Percentiles rank a stretch among this genome's conserved stretches.
These are phyloP conservation scores for Etheostoma nigrum DNA, from an alignment of 2,797 vertebrate species.

Conservation along the genomic window DNA sequence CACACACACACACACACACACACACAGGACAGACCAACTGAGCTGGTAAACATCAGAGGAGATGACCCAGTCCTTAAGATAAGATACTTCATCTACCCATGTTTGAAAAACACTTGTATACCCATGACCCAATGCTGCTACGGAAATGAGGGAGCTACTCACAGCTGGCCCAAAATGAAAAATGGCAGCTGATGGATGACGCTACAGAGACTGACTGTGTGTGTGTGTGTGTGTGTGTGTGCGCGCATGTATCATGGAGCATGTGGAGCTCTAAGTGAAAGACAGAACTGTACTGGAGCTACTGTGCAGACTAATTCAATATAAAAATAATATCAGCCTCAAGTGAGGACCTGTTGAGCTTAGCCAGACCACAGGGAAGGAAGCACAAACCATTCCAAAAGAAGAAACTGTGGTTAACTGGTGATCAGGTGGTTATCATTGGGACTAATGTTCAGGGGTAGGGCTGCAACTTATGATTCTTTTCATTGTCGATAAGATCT, in stretches of 20 bases:
- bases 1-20: too few relatives aligned
- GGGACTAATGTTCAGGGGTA: neutral
- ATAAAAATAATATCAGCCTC: conserved; percentile 16
- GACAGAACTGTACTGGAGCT: conserved; percentile 33
- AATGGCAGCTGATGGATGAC: conserved; percentile 8
- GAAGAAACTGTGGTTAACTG: neutral
- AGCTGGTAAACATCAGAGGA: neutral
- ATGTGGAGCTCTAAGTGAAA: conserved; percentile 19
- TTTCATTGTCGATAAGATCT: too few relatives aligned
- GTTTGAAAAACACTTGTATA: neutral
- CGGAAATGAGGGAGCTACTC: neutral
- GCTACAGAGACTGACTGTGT: too few relatives aligned
- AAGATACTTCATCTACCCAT: neutral
- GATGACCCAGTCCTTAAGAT: neutral
- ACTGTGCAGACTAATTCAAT: conserved; percentile 36
- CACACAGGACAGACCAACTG: neutral
- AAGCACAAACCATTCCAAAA: neutral
- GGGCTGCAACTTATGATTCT: too few relatives aligned
- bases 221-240: too few relatives aligned
- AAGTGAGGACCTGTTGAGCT: neutral
- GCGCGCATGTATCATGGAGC: neutral
- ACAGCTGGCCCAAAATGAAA: conserved; percentile 22
- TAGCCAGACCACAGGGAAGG: conserved; percentile 12
- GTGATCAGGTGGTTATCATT: neutral
- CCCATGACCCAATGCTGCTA: neutral